Base-by-base conservation (phyloP, 2,113 vertebrate species). In the Xenopus laevis region DNA sequence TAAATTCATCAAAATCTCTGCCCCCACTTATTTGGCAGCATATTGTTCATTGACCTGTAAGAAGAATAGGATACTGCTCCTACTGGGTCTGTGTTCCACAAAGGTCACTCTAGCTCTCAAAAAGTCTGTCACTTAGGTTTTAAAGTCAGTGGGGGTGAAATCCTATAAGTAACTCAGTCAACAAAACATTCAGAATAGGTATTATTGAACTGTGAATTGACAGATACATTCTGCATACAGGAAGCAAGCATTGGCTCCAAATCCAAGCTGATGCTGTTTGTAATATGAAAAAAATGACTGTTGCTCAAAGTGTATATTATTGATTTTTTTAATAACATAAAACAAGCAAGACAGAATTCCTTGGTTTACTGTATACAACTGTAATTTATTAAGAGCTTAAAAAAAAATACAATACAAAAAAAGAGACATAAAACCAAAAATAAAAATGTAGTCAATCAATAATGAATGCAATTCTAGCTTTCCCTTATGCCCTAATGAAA, bases 121-220 rank as follows among this genome's bases (percentile, higher is more conserved):
- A 6, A 64, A 83, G 72, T 60, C 81, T 77, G 44, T 61, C 18
- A 4, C 68, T 73, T 0, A 40, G 67, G 77, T 85, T 81, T 83
- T 73, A 79, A 84, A 52, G 81, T 68, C 61, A 74, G 78, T 68
- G 47, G 82, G 82, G 82, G 72, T 80, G 74, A 76, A 79, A 77
- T 83, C 79, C 84, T 71, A 55, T 68, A 71, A 66, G 78, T 76
- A 69, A 71, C 78, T 83, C 30, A 77, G 82, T 74, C 65, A 81
- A 58, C 13, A 76, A 55, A 83, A 60, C 72, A 40, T 69, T 62
- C 58, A 60, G 71, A 83, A 50, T 68, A 65, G 33, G 82, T 81
- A 81, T 79, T 83, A 79, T 79, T 72, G 73, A 77, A 57, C 77
- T 79, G 79, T 12, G 44, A 52, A 75, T 75, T 69, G 59, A 68